Evolutionary conservation across 2,888 invertebrate genomes (phyloP), one percentile per base, ranked within the genome.

Genomic region (Heliconius aoede): DNA sequence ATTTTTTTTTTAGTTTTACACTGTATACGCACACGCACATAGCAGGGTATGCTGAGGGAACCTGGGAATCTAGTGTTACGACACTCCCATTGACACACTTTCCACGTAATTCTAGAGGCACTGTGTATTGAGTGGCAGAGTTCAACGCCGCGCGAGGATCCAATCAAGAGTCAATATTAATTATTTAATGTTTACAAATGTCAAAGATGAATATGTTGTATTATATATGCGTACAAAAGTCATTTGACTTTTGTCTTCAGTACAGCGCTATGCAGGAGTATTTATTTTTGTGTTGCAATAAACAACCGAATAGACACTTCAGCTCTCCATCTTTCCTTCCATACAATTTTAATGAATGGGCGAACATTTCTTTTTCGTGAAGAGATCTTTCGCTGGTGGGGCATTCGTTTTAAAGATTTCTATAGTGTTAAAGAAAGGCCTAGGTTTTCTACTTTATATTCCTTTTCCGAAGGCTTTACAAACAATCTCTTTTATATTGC

Each of bases 371-470:
- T 60, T 72, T 61, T 72, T 72, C 60, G 60, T 61, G 72, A 61
- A 61, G 58, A 72, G 72, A 72, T 60, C 72, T 72, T 60, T 72
- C 61, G 68, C 78, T 78, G 65, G 65, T 65, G 75, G 80, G 80
- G 82, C 81, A 81, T 81, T 81, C 81, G 79, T 82, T 83, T 82
- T 80, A 79, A 80, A 79, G 75, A 79, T 74, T 72, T 77, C 78
- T 79, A 77, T 80, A 76, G 76, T 78, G 81, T 80, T 83, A 83
- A 85, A 83, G 83, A 77, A 81, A 74, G 80, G 77, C 69, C 76
- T 72, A 40, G 40, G 72, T 65, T 65, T 65, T 65, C 24, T 69
- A 69, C 55, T 69, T 69, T 65, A 24, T 65, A 65, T 65, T 65
- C 65, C 65, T 72, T 72, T 40, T 60, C 32, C 32, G 61, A 72